Percentiles rank a stretch among this genome's conserved stretches.
These are phyloP conservation scores for Synergus japonicus DNA, from an alignment of 2,888 invertebrate species.

Conservation along the genomic window DNA sequence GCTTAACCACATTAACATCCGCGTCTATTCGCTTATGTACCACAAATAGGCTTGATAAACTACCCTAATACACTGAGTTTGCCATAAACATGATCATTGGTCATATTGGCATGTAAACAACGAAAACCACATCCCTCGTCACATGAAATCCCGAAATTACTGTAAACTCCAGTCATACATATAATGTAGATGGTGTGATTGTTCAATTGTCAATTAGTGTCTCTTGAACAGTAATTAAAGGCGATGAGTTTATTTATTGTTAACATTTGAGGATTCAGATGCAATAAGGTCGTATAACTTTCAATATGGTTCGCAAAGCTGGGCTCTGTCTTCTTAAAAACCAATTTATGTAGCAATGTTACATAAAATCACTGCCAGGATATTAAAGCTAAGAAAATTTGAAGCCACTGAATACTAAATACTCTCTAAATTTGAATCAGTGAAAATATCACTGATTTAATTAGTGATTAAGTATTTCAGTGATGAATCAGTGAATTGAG, in stretches of 20 bases:
- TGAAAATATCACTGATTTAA: too few species aligned
- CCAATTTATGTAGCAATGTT: too few species aligned
- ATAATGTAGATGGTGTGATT: not conserved
- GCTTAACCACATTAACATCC: constrained; percentile 7
- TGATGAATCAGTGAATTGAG: too few species aligned
- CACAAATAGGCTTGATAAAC: not conserved
- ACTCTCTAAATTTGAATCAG: too few species aligned
- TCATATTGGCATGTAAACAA: not conserved
- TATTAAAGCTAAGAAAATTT: too few species aligned
- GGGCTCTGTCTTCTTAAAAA: too few species aligned
- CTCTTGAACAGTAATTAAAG: not conserved
- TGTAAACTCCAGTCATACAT: not conserved
- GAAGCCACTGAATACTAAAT: too few species aligned
- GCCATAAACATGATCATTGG: not conserved
- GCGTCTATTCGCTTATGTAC: not conserved
- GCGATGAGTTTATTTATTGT: not conserved
- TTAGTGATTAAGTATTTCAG: too few species aligned
- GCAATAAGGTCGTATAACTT: too few species aligned
- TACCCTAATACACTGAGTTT: not conserved
- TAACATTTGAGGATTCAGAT: too few species aligned
- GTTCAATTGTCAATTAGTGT: not conserved
- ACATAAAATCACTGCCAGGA: too few species aligned
- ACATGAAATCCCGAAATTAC: not conserved
- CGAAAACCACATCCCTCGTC: not conserved
- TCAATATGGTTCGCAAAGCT: too few species aligned